Evolutionary conservation across 1,140 invertebrate genomes (phyloP), one percentile per base, ranked within the genome.

Genomic region (Goniozus legneri): DNA sequence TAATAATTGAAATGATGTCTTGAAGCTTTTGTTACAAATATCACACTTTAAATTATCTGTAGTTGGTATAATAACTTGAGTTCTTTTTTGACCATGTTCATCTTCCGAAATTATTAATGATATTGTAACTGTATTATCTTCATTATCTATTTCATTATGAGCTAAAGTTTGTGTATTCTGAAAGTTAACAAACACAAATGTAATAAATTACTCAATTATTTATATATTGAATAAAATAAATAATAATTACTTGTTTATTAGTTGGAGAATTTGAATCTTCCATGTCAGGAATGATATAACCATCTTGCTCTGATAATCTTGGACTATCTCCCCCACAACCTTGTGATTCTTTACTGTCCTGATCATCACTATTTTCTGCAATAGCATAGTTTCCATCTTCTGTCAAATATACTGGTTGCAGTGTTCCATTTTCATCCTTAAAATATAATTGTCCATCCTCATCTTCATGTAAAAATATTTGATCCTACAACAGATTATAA

Each of bases 31-130:
- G 32, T 72, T 66, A 47, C 73, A 76, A 15, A 73, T 62, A 31
- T 75, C 63, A 36, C 74, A 76, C 21, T 75, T 76, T 8, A 69
- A 48, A 39, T 65, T 69, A 38, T 74, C 70, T 4, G 67, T 62
- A n/a, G 73, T 74, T 35, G 74, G 74, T 54, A 76, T 76, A 31
- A 76, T 75, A 16, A 76, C 74, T 58, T 76, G 74, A 13, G 74
- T 76, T 54, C 73, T 50, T 47, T 76, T 75, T 38, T 75, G 69
- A 4, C 74, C 74, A 38, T 75, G 54, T 20, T 76, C 74, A 50
- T 76, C 74, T 21, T 76, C 73, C 0, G 74, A 76, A 52, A 76
- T 76, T 44, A 76, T 75, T 4, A 75, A 37, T 0, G 74, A 75
- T 52, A 76, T 76, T 2, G 73, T 75, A 0, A 76, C 69, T 8